Evolutionary conservation across 2,797 vertebrate genomes (phyloP).

Genomic region (Momotus momota): DNA sequence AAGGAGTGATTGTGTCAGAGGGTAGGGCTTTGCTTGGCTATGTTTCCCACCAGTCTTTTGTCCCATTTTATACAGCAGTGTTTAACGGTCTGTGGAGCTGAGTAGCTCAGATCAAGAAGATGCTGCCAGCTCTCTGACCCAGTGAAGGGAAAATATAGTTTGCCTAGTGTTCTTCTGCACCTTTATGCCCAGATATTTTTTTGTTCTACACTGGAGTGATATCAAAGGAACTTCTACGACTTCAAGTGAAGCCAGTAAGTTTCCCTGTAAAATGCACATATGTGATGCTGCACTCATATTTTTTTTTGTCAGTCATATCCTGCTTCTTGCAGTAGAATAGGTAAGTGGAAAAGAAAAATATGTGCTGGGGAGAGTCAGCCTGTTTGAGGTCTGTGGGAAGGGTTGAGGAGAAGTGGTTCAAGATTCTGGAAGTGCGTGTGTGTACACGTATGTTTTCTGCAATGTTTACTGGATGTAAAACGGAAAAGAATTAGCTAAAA

Average conservation of each 20-base stretch:
- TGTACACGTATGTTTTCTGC: neutral
- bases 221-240: neutral
- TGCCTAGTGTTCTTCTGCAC: accelerated
- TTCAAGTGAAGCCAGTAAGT: neutral
- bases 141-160: neutral
- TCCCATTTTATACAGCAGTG: accelerated
- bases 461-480: neutral
- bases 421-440: neutral
- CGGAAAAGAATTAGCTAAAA: neutral
- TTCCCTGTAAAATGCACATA: neutral
- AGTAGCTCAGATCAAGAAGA: neutral
- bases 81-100: neutral
- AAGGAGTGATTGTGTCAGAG: too few relatives aligned
- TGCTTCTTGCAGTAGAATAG: neutral
- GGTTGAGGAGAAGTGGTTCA: neutral
- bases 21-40: neutral
- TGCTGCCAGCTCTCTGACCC: neutral
- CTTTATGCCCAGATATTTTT: neutral
- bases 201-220: neutral
- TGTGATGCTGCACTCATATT: neutral
- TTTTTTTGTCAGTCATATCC: neutral
- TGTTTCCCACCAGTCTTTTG: neutral
- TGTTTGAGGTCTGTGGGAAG: neutral
- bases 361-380: neutral
- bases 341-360: neutral